Conservation (phyloP, 2,797 vertebrate species). For the Cephalopachus bancanus region DNA sequence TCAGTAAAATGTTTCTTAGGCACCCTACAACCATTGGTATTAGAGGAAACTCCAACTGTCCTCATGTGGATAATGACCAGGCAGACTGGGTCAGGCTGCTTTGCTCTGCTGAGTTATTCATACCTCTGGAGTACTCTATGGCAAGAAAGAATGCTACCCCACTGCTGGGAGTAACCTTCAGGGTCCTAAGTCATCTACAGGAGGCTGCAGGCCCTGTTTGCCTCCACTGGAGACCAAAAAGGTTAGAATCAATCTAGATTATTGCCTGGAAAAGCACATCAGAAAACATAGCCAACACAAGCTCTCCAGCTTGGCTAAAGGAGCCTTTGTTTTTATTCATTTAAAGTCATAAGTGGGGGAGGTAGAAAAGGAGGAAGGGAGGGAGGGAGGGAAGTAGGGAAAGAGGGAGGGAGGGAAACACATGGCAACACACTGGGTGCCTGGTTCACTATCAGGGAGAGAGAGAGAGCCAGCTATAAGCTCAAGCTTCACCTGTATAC, state of each 20-base stretch:
- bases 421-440: too few species aligned
- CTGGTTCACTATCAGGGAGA: too few species aligned
- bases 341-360: neutral
- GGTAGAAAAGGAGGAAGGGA: too few species aligned
- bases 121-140: rapidly evolving
- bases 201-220: neutral
- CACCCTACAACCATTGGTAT: constrained; percentile 55
- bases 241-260: neutral
- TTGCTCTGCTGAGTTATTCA: constrained; percentile 76
- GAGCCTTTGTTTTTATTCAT: neutral
- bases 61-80: constrained; percentile 76
- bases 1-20: constrained; percentile 63
- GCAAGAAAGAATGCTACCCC: neutral
- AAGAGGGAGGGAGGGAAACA: too few species aligned
- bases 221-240: neutral
- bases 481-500: too few species aligned
- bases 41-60: constrained; percentile 59
- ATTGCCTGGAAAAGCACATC: neutral
- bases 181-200: rapidly evolving
- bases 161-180: neutral
- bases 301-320: neutral
- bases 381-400: too few species aligned
- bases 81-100: neutral
- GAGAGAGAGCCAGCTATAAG: too few species aligned
- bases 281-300: neutral